Conservation (phyloP, 1,140 invertebrate genomes). For the Coelopa frigida region DNA sequence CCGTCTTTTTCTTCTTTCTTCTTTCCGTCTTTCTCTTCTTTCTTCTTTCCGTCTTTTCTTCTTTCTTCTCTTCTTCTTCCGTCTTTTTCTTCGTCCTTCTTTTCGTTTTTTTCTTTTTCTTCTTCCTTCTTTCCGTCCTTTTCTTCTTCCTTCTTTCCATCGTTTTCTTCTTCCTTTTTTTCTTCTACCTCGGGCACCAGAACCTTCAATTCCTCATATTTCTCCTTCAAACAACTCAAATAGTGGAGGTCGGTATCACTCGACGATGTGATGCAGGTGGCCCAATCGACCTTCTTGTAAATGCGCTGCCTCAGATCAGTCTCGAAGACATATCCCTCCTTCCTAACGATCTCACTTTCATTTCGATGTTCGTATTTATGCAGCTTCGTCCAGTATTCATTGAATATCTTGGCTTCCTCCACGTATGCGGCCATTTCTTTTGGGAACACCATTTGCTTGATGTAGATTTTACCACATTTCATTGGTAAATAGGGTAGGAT, state of each 20-base stretch:
- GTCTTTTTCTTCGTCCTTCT: no score
- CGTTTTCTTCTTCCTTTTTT: no score
- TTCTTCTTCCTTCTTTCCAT: no score
- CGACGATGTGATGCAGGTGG: not conserved
- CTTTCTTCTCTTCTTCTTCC: no score
- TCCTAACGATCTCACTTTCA: not conserved
- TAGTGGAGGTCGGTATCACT: not conserved
- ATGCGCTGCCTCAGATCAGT: not conserved
- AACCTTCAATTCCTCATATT: not conserved
- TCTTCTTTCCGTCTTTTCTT: no score
- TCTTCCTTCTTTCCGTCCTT: no score
- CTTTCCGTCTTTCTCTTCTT: no score
- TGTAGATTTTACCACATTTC: constrained; percentile 5
- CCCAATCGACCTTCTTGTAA: not conserved
- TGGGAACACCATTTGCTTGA: no score
- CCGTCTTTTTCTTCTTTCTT: no score
- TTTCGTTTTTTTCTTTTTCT: no score
- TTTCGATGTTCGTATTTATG: constrained; percentile 5
- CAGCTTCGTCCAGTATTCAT: constrained; percentile 3
- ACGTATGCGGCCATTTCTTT: no score
- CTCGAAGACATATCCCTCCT: constrained; percentile 2
- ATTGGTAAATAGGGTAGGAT: constrained; percentile 1
- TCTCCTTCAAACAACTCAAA: constrained; percentile 1
- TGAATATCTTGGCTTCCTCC: constrained; percentile 5
- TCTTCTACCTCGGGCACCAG: no score